Percentiles rank a stretch among this genome's conserved stretches.
These are phyloP conservation scores for Craniophora ligustri DNA, from an alignment of 2,888 invertebrate genomes.

Conservation along the genomic window DNA sequence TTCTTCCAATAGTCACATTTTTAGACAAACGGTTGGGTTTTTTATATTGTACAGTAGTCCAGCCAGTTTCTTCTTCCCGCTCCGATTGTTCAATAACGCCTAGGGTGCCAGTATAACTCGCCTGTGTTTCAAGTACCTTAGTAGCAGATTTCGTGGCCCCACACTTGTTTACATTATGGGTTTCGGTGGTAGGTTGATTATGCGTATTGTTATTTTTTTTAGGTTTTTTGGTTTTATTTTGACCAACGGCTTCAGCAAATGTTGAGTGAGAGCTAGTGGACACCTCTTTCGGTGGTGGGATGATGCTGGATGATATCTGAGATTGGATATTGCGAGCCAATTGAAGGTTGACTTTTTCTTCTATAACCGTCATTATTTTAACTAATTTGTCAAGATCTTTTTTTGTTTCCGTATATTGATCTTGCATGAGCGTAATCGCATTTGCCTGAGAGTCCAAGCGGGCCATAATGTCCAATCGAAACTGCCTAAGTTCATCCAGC, in stretches of 20 bases:
- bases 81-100: not conserved
- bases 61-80: not conserved
- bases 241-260: slow-evolving; percentile 4
- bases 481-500: slow-evolving; percentile 10
- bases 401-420: slow-evolving; percentile 7
- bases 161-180: not conserved
- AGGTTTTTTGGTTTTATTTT: not conserved
- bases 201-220: not conserved
- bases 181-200: too few relatives aligned
- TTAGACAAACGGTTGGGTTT: not conserved
- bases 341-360: slow-evolving; percentile 9
- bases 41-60: not conserved
- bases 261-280: not conserved
- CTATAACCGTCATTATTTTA: slow-evolving; percentile 8
- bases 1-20: not conserved
- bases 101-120: not conserved
- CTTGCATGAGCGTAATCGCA: slow-evolving; percentile 2
- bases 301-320: not conserved
- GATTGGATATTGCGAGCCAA: not conserved
- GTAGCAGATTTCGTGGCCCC: slow-evolving; percentile 6
- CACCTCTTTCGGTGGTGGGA: not conserved
- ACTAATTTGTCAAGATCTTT: slow-evolving; percentile 6
- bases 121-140: not conserved
- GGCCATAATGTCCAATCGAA: slow-evolving; percentile 5
- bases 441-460: slow-evolving; percentile 10